A percentile compares a stretch with the other conserved stretches of the same genome.
Evolutionary conservation across 2,888 invertebrate species (phyloP).

Genomic region (Megamerina dolium): DNA sequence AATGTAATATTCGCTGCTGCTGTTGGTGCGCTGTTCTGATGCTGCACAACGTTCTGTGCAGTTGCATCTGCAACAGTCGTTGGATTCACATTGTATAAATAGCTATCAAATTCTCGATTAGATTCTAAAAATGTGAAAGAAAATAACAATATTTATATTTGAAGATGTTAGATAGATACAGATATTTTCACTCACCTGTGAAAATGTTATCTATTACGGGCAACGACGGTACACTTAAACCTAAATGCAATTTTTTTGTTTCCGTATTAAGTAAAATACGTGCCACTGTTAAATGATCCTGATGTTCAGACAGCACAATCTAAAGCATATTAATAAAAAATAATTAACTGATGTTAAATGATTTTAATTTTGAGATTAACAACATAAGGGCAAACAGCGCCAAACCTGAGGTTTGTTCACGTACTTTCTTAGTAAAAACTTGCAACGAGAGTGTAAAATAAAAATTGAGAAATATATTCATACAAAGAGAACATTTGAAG

Average conservation of each 20-base stretch:
- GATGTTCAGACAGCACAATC: slow-evolving; percentile 80
- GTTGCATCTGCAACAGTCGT: slow-evolving; percentile 27
- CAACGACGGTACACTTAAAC: slow-evolving; percentile 63
- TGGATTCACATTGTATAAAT: slow-evolving; percentile 54
- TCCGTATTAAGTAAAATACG: slow-evolving; percentile 75
- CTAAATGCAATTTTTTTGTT: slow-evolving; percentile 69
- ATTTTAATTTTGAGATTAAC: neutral
- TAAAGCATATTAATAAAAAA: slow-evolving; percentile 13
- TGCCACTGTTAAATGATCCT: slow-evolving; percentile 83
- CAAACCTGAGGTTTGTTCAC: no score
- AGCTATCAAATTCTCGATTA: slow-evolving; percentile 66
- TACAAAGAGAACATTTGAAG: no score
- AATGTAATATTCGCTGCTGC: slow-evolving; percentile 2
- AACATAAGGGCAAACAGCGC: no score
- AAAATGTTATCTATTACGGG: slow-evolving; percentile 71
- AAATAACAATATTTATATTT: neutral
- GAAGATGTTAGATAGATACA: no score
- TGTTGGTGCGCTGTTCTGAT: slow-evolving; percentile 8
- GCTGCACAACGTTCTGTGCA: slow-evolving; percentile 19
- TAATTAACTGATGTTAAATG: neutral
- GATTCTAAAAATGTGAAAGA: slow-evolving; percentile 52
- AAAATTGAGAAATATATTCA: no score
- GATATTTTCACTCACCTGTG: slow-evolving; percentile 62
- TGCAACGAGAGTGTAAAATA: no score
- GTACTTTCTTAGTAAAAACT: no score